Evolutionary conservation across 2,113 vertebrate genomes (phyloP).

Genomic region (Condylura cristata): DNA sequence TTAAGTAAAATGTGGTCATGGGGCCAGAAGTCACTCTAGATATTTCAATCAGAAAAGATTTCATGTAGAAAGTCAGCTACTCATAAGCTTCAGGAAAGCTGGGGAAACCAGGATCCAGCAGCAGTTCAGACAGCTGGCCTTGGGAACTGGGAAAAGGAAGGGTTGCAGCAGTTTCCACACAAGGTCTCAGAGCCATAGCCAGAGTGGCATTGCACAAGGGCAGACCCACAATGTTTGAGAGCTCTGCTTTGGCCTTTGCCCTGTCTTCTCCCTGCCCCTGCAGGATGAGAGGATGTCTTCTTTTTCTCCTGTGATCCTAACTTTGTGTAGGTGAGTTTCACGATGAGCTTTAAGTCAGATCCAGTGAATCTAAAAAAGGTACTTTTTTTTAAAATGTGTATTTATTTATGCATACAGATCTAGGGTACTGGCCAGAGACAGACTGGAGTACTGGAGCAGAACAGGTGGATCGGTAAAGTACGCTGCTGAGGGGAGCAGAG

Average conservation of each 20-base stretch:
- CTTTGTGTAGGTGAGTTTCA: neutral
- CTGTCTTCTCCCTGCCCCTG: neutral
- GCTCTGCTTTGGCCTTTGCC: neutral
- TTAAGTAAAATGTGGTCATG: neutral
- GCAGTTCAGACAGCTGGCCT: neutral
- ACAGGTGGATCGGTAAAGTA: no score
- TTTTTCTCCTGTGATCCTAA: neutral
- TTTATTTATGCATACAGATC: no score
- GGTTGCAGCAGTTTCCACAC: neutral
- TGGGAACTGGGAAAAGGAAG: neutral
- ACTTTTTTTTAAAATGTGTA: no score
- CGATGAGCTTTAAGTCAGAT: neutral
- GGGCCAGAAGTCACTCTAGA: neutral
- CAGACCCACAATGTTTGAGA: neutral
- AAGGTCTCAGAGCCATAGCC: no score
- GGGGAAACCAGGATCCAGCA: neutral
- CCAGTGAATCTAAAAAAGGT: neutral
- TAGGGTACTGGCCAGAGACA: no score
- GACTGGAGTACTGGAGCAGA: no score
- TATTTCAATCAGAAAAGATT: conserved; percentile 20
- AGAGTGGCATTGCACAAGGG: neutral
- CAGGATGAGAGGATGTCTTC: neutral
- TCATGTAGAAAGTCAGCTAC: neutral
- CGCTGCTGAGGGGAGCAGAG: no score
- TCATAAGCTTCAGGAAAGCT: neutral